Evolutionary conservation across 2,797 vertebrate genomes (phyloP).

Genomic region (Meriones psammophilus): DNA sequence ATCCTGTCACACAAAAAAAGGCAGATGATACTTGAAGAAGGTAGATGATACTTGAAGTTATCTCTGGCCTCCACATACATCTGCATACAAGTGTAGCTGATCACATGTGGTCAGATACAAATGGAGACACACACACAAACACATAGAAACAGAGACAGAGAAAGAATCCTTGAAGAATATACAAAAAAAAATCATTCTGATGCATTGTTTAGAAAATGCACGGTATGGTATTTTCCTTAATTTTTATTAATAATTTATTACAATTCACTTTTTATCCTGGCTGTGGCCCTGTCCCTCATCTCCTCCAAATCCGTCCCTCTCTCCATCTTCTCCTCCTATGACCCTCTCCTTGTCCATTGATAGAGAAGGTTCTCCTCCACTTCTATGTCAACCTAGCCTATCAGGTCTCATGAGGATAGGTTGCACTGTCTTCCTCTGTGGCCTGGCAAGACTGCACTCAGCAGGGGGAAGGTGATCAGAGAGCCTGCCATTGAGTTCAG

Average conservation of each 20-base stretch:
- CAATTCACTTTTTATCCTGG: not conserved
- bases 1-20: not conserved
- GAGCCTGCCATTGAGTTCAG: too few species aligned
- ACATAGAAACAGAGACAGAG: not conserved
- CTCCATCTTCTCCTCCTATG: too few species aligned
- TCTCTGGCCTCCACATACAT: not conserved
- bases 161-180: not conserved
- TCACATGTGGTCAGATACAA: not conserved
- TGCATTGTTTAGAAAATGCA: constrained; percentile 40
- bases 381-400: too few species aligned
- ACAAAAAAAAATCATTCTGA: not conserved
- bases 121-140: not conserved
- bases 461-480: too few species aligned
- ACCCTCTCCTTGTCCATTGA: too few species aligned
- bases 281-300: too few species aligned
- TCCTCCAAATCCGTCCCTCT: too few species aligned
- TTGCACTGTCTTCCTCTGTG: too few species aligned
- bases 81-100: not conserved
- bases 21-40: too few species aligned
- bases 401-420: too few species aligned
- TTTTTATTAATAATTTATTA: not conserved
- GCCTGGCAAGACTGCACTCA: too few species aligned
- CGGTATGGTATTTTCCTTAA: not conserved
- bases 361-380: too few species aligned
- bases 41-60: not conserved